Percentiles rank a stretch among this genome's conserved stretches.
Evolutionary conservation across 2,113 vertebrate species (phyloP).

Genomic region (Cryptotis parvus): DNA sequence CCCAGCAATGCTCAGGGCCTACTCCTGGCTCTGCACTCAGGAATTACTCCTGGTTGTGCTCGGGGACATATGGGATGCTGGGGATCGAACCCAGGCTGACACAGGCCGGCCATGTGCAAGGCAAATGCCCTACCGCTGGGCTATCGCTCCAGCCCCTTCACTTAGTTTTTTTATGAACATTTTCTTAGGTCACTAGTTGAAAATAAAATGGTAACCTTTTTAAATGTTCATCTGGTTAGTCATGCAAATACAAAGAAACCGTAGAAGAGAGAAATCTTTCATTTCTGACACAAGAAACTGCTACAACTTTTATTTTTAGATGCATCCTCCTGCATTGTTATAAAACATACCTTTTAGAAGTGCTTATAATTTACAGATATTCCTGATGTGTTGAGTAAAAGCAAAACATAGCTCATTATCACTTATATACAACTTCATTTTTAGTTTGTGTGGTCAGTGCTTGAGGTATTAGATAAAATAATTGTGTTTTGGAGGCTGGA

Average conservation of each 20-base stretch:
- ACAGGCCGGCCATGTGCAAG: no score
- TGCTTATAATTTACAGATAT: slow-evolving; percentile 26
- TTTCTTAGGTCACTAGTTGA: slow-evolving; percentile 40
- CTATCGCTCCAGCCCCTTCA: no score
- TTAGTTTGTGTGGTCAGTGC: background rate
- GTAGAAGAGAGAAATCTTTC: slow-evolving; percentile 18
- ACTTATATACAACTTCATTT: background rate
- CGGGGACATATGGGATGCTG: no score
- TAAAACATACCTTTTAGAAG: background rate
- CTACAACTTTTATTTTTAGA: background rate
- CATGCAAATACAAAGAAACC: background rate
- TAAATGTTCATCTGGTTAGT: background rate
- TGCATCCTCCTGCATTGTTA: background rate
- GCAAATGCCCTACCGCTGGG: no score
- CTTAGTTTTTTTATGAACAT: slow-evolving; percentile 8
- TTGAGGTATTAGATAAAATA: slow-evolving; percentile 42
- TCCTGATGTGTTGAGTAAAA: slow-evolving; percentile 1
- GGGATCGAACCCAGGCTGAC: no score
- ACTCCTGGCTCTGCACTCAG: no score
- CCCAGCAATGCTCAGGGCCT: no score
- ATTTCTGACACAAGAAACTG: background rate
- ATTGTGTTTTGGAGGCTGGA: no score
- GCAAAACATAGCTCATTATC: slow-evolving; percentile 2
- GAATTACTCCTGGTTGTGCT: no score
- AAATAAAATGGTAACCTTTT: slow-evolving; percentile 8